Conservation (phyloP, 2,888 invertebrate genomes). For the Fissipunctia ypsillon region DNA sequence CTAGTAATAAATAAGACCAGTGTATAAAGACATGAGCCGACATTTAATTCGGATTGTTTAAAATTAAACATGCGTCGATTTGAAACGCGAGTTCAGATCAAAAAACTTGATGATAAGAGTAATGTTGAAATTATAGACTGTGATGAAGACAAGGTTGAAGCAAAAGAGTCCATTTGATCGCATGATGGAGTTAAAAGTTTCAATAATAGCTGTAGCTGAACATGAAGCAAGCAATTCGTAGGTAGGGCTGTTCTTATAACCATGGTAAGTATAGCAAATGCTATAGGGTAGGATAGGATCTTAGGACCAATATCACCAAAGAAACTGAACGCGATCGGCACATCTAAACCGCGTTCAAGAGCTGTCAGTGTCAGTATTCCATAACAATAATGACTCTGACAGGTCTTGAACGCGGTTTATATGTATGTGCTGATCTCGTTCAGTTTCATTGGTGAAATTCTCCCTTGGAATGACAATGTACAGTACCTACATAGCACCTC, state of each 20-base stretch:
- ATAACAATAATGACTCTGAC: too few relatives aligned
- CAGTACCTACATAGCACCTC: neutral
- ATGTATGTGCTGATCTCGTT: too few relatives aligned
- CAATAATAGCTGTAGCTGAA: neutral
- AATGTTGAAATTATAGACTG: conserved; percentile 31
- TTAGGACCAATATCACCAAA: too few relatives aligned
- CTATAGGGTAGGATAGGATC: too few relatives aligned
- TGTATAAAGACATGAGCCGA: conserved; percentile 62
- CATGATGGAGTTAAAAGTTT: neutral
- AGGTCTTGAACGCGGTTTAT: too few relatives aligned
- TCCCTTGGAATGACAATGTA: neutral
- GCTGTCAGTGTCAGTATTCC: too few relatives aligned
- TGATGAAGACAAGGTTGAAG: conserved; percentile 8
- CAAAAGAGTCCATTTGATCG: neutral
- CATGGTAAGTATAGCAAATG: neutral
- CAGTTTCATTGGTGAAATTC: too few relatives aligned
- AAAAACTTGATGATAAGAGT: conserved; percentile 57
- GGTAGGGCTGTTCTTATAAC: neutral
- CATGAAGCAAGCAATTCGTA: neutral
- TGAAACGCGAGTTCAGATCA: conserved; percentile 41
- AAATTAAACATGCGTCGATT: conserved; percentile 59
- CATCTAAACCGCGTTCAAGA: too few relatives aligned
- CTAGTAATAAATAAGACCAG: conserved; percentile 62
- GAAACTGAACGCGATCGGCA: too few relatives aligned
- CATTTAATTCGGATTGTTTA: conserved; percentile 64